Percentiles rank a stretch among this genome's conserved stretches.
These are phyloP conservation scores for Anisognathus igniventris DNA, from an alignment of 2,797 vertebrate species.

Conservation along the genomic window DNA sequence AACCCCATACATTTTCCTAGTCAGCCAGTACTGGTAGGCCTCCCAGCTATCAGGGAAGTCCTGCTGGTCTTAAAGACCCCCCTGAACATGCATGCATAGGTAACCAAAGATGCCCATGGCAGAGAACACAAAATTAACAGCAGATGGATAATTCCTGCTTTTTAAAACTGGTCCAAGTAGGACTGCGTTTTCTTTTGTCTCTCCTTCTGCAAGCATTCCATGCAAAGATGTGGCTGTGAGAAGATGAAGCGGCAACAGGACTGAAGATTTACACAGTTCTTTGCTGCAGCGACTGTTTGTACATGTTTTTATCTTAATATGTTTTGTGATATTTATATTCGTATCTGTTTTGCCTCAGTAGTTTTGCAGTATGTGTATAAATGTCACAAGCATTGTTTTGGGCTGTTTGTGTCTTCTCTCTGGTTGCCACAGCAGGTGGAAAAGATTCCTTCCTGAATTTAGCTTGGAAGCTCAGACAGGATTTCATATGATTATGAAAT, in stretches of 20 bases:
- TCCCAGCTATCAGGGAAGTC: rapidly evolving
- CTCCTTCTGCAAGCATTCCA: background rate
- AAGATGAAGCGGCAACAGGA: background rate
- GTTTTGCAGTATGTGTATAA: background rate
- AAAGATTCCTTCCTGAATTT: background rate
- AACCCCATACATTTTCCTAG: background rate
- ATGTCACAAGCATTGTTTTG: background rate
- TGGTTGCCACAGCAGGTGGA: background rate
- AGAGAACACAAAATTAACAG: background rate
- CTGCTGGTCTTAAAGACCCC: background rate
- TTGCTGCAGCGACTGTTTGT: background rate
- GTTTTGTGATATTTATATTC: background rate
- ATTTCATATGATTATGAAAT: background rate
- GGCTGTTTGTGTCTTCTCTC: background rate
- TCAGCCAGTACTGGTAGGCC: background rate
- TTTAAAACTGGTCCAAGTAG: background rate
- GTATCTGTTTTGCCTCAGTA: background rate
- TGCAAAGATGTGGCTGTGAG: background rate
- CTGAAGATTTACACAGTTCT: background rate
- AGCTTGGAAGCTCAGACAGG: background rate
- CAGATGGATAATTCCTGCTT: background rate
- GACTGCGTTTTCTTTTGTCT: background rate
- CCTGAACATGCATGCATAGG: background rate
- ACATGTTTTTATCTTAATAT: background rate
- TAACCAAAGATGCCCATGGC: background rate